Evolutionary conservation across 2,888 invertebrate species (phyloP), one percentile per base, ranked within the genome.

Genomic region (Ommatoiulus sabulosus): DNA sequence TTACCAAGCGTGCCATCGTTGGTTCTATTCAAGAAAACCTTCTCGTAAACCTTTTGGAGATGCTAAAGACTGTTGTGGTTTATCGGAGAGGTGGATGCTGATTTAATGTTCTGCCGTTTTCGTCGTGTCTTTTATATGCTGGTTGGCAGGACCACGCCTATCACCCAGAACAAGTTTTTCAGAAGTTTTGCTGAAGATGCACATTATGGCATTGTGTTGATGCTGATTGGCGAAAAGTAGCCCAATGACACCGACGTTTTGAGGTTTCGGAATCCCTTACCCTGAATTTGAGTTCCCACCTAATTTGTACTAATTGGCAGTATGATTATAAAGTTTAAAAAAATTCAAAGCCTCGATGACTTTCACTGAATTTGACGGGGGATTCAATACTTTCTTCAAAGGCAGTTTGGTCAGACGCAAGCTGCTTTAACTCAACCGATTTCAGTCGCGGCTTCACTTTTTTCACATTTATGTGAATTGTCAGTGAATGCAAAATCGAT

Each of bases 1-100:
- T 72, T 72, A 72, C 72, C 72, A 72, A 24, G 72, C 72, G 72
- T 72, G 72, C 72, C 72, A 72, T 72, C 8, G 24, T 72, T 72
- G 72, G 10, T 72, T 72, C 7, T 10, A 8, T 72, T 24, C 72
- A 72, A 72, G 72, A 72, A 24, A 24, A 63, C 63, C 63, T 63
- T 63, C 63, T 35, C 2, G 35, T 63, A 24, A 72, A 72, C 24
- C 72, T 72, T 72, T 3, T 72, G 72, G 5, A 72, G 72, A 72
- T 72, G 72, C 72, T 72, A 24, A 24, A 24, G 72, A 8, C 2
- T 12, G 72, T 8, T 24, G 72, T 72, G 72, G 72, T 72, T 24
- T 24, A 24, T 10, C 24, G 24, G 72, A 72, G 72, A 72, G 24
- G 72, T 72, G 24, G 72, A 10, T 72, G 24, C 10, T 72, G 24